Conservation (phyloP, 2,888 invertebrate species). For the Gastrophysa polygoni region DNA sequence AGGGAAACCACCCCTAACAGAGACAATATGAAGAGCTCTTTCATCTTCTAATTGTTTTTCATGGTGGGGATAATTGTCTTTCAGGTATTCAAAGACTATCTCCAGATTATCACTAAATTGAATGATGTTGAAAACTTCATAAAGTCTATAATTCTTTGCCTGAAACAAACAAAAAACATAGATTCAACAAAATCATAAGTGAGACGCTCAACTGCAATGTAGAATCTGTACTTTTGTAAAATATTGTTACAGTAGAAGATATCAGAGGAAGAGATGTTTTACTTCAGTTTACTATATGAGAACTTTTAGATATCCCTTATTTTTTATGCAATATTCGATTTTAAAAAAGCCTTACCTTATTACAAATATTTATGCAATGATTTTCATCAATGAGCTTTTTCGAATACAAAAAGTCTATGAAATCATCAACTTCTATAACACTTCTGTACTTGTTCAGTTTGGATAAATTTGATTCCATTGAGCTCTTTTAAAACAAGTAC, state of each 20-base stretch:
- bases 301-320: background rate
- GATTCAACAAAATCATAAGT: too few relatives aligned
- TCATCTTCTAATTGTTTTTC: conserved; percentile 30
- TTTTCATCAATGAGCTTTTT: conserved; percentile 30
- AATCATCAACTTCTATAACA: conserved; percentile 30
- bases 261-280: background rate
- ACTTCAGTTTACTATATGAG: background rate
- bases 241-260: background rate
- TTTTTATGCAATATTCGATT: conserved; percentile 2
- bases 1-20: conserved; percentile 65
- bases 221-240: background rate
- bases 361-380: conserved; percentile 25
- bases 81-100: conserved; percentile 27
- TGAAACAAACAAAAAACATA: conserved; percentile 24
- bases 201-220: too few relatives aligned
- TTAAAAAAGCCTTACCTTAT: conserved; percentile 23
- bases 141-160: conserved; percentile 19
- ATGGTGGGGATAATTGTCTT: conserved; percentile 28
- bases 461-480: conserved; percentile 29
- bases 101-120: conserved; percentile 21
- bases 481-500: background rate
- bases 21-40: conserved; percentile 41
- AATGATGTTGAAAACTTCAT: conserved; percentile 31
- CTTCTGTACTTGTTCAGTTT: conserved; percentile 32
- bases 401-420: conserved; percentile 35